These are phyloP conservation scores for Picathartes gymnocephalus DNA, from an alignment of 2,113 vertebrate species.

Conservation along the genomic window DNA sequence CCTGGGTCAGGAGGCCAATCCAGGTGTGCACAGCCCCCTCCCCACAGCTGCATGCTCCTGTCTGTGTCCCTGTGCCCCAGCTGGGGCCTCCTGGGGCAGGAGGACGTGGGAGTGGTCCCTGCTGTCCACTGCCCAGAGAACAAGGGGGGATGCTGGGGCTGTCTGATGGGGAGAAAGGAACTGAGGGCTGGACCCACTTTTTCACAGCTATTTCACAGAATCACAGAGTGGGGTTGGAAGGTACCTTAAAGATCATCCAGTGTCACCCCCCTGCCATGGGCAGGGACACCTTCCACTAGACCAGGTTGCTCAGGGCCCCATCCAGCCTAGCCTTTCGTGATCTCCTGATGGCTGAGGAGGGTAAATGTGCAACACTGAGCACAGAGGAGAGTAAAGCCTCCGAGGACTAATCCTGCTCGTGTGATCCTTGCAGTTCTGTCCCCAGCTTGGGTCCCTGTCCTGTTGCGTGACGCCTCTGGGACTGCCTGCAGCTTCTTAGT, in stretches of 20 bases:
- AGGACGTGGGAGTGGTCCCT: background rate
- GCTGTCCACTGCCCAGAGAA: background rate
- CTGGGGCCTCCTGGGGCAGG: background rate
- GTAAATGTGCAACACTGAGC: background rate
- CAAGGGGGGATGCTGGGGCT: background rate
- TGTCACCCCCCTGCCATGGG: background rate
- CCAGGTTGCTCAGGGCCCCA: background rate
- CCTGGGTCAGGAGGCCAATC: slow-evolving; percentile 41
- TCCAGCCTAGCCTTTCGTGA: background rate
- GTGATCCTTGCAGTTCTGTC: background rate
- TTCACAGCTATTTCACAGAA: background rate
- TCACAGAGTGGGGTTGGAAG: background rate
- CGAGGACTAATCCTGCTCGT: background rate
- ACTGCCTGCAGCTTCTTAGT: background rate
- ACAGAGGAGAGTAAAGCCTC: background rate
- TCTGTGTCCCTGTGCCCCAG: background rate
- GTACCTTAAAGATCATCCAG: background rate
- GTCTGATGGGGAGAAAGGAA: background rate
- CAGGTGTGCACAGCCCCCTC: slow-evolving; percentile 57
- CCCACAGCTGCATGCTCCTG: slow-evolving; percentile 40
- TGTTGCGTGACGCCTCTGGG: background rate
- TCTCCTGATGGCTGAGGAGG: background rate
- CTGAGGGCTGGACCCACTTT: background rate
- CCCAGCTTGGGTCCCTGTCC: background rate
- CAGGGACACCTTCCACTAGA: background rate